Evolutionary conservation across 1,140 invertebrate species (phyloP), one percentile per base, ranked within the genome.

Genomic region (Lordiphosa stackelbergi): DNA sequence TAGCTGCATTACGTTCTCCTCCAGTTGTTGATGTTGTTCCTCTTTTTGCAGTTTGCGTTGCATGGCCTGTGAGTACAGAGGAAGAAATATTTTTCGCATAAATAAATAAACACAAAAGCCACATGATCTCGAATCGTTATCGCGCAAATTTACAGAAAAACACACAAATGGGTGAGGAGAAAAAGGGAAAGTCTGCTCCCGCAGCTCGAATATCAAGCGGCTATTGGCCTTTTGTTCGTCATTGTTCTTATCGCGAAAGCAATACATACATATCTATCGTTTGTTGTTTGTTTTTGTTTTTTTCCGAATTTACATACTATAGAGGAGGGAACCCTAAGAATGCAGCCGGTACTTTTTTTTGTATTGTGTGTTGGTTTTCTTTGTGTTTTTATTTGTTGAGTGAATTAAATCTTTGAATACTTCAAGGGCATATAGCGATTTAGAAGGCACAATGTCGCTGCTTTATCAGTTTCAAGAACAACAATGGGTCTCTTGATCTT

Each of bases 141-240:
- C 63, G 63, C 46, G 24, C 35, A 22, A 51, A 57, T 35, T 24
- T 24, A 24, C 22, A 24, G 22, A 24, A 63, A 51, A 52, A 43
- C 36, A 57, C 34, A 51, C 53, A 45, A 13, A 38, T 35, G 28
- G 12, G n/a, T 42, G 42, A 31, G 28, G 47, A 57, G 59, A 43
- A 61, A 78, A 78, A 78, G 73, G 64, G 73, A 78, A 78, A 78
- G 73, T 68, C 47, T 53, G 7, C 46, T 43, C 56, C 22, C 34
- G 9, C 53, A 2, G 31, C 43, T 41, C 51, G 38, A 66, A 60
- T 70, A 59, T 56, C 55, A 68, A 46, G 71, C 77, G 74, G 74
- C 75, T 81, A 79, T 81, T 81, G 74, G 74, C 74, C 74, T 75
- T 55, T 79, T 55, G 60, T 52, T 74, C 65, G 75, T 66, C 64